Conservation (phyloP, 2,888 invertebrate species). For the Sthenelais limicola region DNA sequence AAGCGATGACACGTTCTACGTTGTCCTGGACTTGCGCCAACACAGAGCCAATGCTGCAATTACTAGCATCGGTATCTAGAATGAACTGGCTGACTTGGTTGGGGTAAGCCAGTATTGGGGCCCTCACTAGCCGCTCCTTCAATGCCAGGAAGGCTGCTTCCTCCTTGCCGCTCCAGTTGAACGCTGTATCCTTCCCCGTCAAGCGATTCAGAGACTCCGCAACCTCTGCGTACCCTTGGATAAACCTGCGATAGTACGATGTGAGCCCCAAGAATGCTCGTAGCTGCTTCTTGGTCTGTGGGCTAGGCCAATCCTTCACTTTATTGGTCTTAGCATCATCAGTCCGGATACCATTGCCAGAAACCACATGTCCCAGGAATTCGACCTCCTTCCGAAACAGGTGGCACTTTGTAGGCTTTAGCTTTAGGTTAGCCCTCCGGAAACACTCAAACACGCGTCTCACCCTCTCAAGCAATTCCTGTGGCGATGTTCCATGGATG, state of each 20-base stretch:
- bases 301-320: constrained; percentile 24
- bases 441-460: constrained; percentile 26
- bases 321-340: constrained; percentile 37
- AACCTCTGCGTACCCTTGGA: constrained; percentile 28
- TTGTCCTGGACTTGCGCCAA: constrained; percentile 36
- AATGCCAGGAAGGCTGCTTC: constrained; percentile 21
- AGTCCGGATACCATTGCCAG: constrained; percentile 13
- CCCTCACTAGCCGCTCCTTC: constrained; percentile 11
- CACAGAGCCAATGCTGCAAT: constrained; percentile 31
- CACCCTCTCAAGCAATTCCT: constrained; percentile 45
- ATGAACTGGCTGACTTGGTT: background rate
- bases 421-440: constrained; percentile 42
- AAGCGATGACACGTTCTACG: constrained; percentile 31
- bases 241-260: constrained; percentile 40
- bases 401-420: constrained; percentile 54
- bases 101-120: constrained; percentile 46
- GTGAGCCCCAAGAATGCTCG: constrained; percentile 36
- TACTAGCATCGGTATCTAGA: constrained; percentile 42
- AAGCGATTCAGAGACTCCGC: constrained; percentile 18
- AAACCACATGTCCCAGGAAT: constrained; percentile 43
- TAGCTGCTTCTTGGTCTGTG: constrained; percentile 22
- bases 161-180: constrained; percentile 40
- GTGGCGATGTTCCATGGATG: constrained; percentile 48
- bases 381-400: constrained; percentile 42
- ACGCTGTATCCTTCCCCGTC: background rate